phyloP scores from a whole-genome alignment of 2,888 invertebrate genomes.

The Azorinus chamasolen region DNA sequence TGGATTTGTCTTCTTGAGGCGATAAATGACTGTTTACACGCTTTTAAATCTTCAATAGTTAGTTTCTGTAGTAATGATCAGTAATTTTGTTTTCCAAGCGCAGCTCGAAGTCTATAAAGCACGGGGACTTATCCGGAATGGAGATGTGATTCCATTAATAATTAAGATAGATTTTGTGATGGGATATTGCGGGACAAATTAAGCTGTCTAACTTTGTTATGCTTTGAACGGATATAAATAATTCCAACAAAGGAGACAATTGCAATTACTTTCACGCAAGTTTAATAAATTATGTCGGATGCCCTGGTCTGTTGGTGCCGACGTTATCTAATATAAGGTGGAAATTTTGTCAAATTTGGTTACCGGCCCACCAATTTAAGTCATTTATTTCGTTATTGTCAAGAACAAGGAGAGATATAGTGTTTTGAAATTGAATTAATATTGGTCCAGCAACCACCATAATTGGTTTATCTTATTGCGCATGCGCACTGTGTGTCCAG shows the following conservation, averaged over 20 bases:
- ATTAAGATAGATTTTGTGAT: slow-evolving; percentile 76
- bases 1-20: slow-evolving; percentile 43
- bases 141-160: slow-evolving; percentile 67
- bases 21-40: slow-evolving; percentile 61
- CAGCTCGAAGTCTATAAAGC: slow-evolving; percentile 56
- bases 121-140: slow-evolving; percentile 47
- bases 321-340: slow-evolving; percentile 74
- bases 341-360: slow-evolving; percentile 79
- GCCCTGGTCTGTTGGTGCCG: slow-evolving; percentile 74
- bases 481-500: slow-evolving; percentile 68
- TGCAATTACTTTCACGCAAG: slow-evolving; percentile 79
- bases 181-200: slow-evolving; percentile 74
- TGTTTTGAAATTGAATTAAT: slow-evolving; percentile 80
- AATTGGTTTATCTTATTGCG: slow-evolving; percentile 71
- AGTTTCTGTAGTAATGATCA: slow-evolving; percentile 45
- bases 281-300: slow-evolving; percentile 75
- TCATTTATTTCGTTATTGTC: slow-evolving; percentile 75
- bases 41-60: slow-evolving; percentile 57
- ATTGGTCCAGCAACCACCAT: slow-evolving; percentile 70
- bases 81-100: slow-evolving; percentile 47
- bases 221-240: slow-evolving; percentile 75
- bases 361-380: slow-evolving; percentile 75
- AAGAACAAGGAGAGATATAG: slow-evolving; percentile 71
- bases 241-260: slow-evolving; percentile 78
- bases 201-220: slow-evolving; percentile 74